Conservation (phyloP, 2,113 vertebrate genomes). For the rabbit (Oryctolagus cuniculus) region mOryCun1.1 NC_091442.1:29650001-29650500, state of each 20-base stretch:
- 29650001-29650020: too few species aligned
- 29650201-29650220: not conserved
- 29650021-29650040: too few species aligned
- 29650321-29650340: constrained; percentile 23
- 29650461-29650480: constrained; percentile 16
- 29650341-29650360: constrained; percentile 12
- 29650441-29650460: not conserved
- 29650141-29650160: not conserved
- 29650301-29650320: not conserved
- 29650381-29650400: not conserved
- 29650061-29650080: not conserved
- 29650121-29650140: not conserved
- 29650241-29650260: not conserved
- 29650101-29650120: not conserved
- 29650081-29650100: not conserved
- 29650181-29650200: not conserved
- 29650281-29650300: not conserved
- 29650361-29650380: not conserved
- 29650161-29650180: not conserved
- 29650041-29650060: not conserved
- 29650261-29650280: not conserved
- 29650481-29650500: constrained; percentile 29
- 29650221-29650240: not conserved
- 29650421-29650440: not conserved
- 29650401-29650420: not conserved